Base-by-base conservation (phyloP, 2,113 vertebrate species). In the Pampusana beccarii region DNA sequence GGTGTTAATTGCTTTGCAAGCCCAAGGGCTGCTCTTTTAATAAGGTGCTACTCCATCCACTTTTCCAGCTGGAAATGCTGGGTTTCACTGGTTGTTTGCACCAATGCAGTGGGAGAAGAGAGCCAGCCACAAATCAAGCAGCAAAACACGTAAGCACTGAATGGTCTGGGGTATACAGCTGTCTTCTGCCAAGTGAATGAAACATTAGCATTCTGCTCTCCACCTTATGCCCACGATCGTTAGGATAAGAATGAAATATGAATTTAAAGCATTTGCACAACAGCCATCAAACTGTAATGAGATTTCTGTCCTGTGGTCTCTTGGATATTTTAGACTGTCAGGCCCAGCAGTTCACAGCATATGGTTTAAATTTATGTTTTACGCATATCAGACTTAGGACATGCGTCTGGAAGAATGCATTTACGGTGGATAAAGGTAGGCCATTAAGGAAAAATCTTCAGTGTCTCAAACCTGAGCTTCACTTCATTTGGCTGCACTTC, bases 351-450 rank as follows among this genome's bases (percentile, higher is more conserved):
- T 70, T 95, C 61, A 60, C 26, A 75, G 38, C 91, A 57, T 79
- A 66, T 50, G 73, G 65, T 87, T 95, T 93, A 84, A 62, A 84
- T 95, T 88, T 93, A 90, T 80, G 25, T 71, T 88, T 88, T 91
- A 87, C 8, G 15, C 24, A 6, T 53, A 46, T 87, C 77, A 85
- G 70, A 56, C 34, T 72, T 53, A 60, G 16, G 69, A 58, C 42
- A 72, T 34, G 28, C 13, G 11, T 71, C 75, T 92, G 69, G 38
- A 71, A 73, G 14, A 79, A 60, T 57, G 13, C 24, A 50, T 75
- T 81, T 87, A 9, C 7, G 33, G 24, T 42, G 64, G 46, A 61
- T 71, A 56, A 73, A 96, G 34, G 56, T 74, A 48, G 38, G 24
- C 33, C 6, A 2, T 12, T 64, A 2, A 26, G 60, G 61, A 89